phyloP scores from a whole-genome alignment of 2,888 invertebrate genomes.

The Microdon myrmicae region DNA sequence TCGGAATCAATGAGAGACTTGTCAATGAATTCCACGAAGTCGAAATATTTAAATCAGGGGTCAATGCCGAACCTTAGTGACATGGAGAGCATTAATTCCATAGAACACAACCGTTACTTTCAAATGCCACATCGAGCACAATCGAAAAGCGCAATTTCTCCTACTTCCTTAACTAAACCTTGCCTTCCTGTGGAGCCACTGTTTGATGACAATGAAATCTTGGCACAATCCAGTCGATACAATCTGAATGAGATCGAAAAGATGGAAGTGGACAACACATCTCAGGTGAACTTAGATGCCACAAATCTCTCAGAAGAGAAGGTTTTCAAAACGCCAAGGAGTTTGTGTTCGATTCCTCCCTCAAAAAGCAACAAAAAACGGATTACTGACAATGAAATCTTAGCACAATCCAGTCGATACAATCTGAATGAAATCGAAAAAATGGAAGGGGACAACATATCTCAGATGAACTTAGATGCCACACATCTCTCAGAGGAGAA shows the following conservation, averaged over 20 bases:
- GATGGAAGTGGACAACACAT: conserved; percentile 54
- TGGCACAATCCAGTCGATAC: conserved; percentile 55
- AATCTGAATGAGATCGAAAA: conserved; percentile 56
- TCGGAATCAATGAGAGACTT: conserved; percentile 65
- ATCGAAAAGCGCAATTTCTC: background rate
- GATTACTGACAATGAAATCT: conserved; percentile 63
- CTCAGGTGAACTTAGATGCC: conserved; percentile 59
- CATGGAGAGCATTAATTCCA: conserved; percentile 62
- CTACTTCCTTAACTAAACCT: background rate
- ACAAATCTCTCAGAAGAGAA: background rate
- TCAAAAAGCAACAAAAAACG: conserved; percentile 24
- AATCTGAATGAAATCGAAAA: conserved; percentile 63
- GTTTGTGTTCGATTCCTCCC: background rate
- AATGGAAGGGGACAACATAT: background rate
- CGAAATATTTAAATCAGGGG: conserved; percentile 60
- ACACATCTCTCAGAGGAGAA: background rate
- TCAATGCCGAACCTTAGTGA: conserved; percentile 67
- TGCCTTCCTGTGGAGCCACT: conserved; percentile 27
- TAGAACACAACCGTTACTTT: conserved; percentile 66
- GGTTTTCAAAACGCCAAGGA: conserved; percentile 16
- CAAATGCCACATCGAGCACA: conserved; percentile 9
- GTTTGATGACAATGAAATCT: conserved; percentile 6
- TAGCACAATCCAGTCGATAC: conserved; percentile 66
- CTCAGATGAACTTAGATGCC: background rate
- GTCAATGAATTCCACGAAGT: conserved; percentile 57